Conservation (phyloP, 2,797 vertebrate genomes). For the Pempheris klunzingeri region DNA sequence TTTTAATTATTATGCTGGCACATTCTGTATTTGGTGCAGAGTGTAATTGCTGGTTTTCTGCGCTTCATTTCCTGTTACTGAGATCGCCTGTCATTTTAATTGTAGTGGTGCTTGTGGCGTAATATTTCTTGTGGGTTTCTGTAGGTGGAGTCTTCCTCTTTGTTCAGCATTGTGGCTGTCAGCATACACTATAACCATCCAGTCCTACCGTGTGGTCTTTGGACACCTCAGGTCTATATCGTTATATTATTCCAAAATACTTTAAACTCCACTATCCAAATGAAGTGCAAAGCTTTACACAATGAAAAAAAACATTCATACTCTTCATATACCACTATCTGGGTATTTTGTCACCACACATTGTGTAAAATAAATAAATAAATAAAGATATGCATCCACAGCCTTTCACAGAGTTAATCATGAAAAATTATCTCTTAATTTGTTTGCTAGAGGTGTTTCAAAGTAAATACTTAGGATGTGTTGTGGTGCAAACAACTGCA, state of each 20-base stretch:
- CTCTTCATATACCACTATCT: background rate
- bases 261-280: background rate
- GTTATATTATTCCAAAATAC: background rate
- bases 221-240: too few relatives aligned
- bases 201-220: background rate
- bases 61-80: background rate
- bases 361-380: background rate
- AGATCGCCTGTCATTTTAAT: background rate
- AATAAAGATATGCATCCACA: too few relatives aligned
- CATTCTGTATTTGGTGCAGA: too few relatives aligned
- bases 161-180: too few relatives aligned
- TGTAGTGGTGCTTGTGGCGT: background rate
- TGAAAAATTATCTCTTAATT: too few relatives aligned
- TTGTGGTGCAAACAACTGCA: too few relatives aligned
- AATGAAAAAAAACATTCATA: too few relatives aligned
- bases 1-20: background rate
- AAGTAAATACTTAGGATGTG: too few relatives aligned
- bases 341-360: background rate
- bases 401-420: too few relatives aligned
- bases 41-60: too few relatives aligned
- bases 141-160: conserved; percentile 1
- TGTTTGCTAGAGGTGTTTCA: too few relatives aligned
- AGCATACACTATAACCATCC: background rate
- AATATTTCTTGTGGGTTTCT: background rate
- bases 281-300: too few relatives aligned